Evolutionary conservation across 2,797 vertebrate genomes (phyloP).

Genomic region (Prunella strophiata): DNA sequence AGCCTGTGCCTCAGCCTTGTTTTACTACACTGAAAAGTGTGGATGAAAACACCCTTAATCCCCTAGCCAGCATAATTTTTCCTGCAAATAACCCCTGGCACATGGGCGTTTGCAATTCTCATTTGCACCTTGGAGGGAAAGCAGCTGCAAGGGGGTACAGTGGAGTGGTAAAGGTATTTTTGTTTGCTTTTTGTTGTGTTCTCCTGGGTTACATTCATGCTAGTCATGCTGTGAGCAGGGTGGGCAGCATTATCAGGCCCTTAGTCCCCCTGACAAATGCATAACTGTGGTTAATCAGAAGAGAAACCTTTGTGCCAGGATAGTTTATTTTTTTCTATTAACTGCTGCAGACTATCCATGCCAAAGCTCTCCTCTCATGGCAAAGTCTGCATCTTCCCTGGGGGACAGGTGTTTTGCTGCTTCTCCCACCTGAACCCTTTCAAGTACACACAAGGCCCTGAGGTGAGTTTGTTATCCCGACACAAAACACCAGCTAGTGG

Average conservation of each 20-base stretch:
- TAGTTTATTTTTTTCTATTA: neutral
- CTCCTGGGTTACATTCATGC: neutral
- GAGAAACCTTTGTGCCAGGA: neutral
- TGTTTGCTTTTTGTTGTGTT: neutral
- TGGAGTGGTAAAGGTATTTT: neutral
- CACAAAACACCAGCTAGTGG: neutral
- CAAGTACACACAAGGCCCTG: neutral
- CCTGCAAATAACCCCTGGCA: neutral
- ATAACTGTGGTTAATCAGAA: neutral
- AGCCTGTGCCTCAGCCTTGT: neutral
- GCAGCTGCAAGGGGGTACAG: neutral
- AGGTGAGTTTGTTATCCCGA: neutral
- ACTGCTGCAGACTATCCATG: neutral
- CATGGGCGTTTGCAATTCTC: neutral
- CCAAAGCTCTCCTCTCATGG: neutral
- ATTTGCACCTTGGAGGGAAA: neutral
- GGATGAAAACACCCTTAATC: neutral
- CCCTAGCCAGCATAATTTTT: neutral
- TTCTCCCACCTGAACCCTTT: neutral
- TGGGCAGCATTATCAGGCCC: neutral
- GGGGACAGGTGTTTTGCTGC: neutral
- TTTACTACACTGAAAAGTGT: neutral
- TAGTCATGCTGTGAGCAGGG: neutral
- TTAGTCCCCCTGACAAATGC: neutral
- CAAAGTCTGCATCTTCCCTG: neutral